Conservation (phyloP, 2,797 vertebrate genomes). For the Lepidocolaptes lacrymiger region DNA sequence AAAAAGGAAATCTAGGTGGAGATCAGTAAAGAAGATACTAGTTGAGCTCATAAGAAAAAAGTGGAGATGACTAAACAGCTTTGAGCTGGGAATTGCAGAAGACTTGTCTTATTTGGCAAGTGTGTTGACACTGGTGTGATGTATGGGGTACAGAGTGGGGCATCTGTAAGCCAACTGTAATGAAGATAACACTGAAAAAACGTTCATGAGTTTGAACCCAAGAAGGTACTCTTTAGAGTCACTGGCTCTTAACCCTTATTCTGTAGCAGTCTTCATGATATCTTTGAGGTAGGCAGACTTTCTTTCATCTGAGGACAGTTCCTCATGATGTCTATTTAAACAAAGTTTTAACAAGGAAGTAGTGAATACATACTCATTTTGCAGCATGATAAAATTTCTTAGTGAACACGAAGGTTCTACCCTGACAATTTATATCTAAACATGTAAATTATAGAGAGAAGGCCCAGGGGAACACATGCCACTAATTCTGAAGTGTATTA, state of each 20-base stretch:
- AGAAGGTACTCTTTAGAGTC: not conserved
- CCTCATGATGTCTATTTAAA: not conserved
- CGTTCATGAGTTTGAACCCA: not conserved
- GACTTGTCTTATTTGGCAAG: not conserved
- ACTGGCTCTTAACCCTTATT: not conserved
- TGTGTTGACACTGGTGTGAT: not conserved
- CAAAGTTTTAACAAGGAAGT: not conserved
- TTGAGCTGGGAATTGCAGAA: not conserved
- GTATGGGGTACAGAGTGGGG: not conserved
- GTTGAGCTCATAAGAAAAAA: not conserved
- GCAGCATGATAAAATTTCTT: not conserved
- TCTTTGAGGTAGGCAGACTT: not conserved
- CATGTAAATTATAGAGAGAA: not conserved
- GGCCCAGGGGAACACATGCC: not conserved
- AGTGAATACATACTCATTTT: not conserved
- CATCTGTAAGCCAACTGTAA: not conserved
- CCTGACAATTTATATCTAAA: not conserved
- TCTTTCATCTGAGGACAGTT: not conserved
- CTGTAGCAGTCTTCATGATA: not conserved
- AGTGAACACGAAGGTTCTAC: not conserved
- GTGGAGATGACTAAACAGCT: not conserved
- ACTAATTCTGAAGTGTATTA: not conserved
- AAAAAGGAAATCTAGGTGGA: not conserved
- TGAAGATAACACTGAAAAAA: not conserved
- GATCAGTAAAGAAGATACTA: not conserved